A percentile compares a stretch with the other conserved stretches of the same genome.
Conservation (phyloP, 2,113 vertebrate species). For the Burhinus oedicnemus region DNA sequence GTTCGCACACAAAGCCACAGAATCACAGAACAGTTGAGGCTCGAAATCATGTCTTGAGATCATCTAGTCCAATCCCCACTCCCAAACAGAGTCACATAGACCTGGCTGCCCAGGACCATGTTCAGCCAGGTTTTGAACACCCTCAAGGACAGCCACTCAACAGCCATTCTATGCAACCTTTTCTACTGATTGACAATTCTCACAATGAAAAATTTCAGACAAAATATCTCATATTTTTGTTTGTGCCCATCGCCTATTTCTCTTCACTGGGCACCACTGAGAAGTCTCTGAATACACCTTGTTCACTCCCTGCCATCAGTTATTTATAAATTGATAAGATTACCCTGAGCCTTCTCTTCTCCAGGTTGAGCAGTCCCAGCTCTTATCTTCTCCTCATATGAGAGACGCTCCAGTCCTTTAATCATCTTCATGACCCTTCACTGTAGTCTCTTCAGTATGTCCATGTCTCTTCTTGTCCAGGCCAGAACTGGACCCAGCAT, state of each 20-base stretch:
- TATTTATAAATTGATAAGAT: neutral
- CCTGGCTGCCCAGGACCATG: neutral
- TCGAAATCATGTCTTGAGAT: neutral
- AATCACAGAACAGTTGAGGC: neutral
- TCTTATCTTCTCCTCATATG: neutral
- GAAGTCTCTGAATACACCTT: neutral
- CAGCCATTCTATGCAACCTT: neutral
- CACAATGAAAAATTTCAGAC: neutral
- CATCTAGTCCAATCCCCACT: neutral
- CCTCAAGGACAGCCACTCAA: neutral
- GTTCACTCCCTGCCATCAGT: neutral
- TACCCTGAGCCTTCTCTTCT: neutral
- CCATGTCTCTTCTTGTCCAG: neutral
- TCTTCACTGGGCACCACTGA: neutral
- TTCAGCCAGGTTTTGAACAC: neutral
- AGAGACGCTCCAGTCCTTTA: neutral
- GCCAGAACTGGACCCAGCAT: neutral
- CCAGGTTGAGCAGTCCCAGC: neutral
- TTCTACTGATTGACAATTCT: no score
- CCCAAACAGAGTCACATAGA: neutral
- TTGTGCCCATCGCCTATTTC: neutral
- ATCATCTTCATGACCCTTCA: fast-evolving
- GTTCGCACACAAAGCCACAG: neutral
- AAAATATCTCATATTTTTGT: neutral
- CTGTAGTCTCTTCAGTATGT: fast-evolving